Evolutionary conservation across 2,113 vertebrate genomes (phyloP).

Genomic region (Percopsis transmontana): DNA sequence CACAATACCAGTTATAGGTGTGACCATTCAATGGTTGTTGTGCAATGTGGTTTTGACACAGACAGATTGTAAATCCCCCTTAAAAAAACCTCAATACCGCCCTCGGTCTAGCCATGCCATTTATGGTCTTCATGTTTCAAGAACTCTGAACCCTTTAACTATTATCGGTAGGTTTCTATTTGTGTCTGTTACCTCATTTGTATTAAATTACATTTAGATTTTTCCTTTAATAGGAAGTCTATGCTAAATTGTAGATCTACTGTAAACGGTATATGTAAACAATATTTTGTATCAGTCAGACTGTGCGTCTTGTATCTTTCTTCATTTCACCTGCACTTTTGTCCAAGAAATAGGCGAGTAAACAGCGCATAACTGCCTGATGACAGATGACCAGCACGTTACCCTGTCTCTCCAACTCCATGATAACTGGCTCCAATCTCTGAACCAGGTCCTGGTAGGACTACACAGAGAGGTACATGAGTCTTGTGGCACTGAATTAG

Average conservation of each 20-base stretch:
- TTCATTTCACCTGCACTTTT: slow-evolving; percentile 86
- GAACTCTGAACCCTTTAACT: neutral
- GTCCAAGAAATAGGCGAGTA: slow-evolving; percentile 96
- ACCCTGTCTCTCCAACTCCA: slow-evolving; percentile 96
- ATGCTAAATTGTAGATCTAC: neutral
- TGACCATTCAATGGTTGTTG: slow-evolving; percentile 17
- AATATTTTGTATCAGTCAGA: neutral
- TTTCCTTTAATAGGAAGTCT: neutral
- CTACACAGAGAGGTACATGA: slow-evolving; percentile 66
- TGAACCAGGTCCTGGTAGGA: slow-evolving; percentile 98
- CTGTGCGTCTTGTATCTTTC: neutral
- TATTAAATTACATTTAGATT: neutral
- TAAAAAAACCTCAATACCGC: slow-evolving; percentile 3
- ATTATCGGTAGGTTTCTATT: neutral
- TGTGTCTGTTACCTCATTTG: neutral
- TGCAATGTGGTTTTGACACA: slow-evolving; percentile 4
- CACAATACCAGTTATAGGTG: slow-evolving; percentile 18
- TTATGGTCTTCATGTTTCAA: slow-evolving; percentile 17
- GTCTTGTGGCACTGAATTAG: neutral
- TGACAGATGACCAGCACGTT: slow-evolving; percentile 95
- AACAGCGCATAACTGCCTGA: slow-evolving; percentile 95
- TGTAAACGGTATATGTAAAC: neutral
- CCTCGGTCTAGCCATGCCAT: neutral
- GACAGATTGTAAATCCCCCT: neutral
- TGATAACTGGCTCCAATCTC: slow-evolving; percentile 93